phyloP scores from a whole-genome alignment of 2,888 invertebrate genomes.

The Ctena decussata region DNA sequence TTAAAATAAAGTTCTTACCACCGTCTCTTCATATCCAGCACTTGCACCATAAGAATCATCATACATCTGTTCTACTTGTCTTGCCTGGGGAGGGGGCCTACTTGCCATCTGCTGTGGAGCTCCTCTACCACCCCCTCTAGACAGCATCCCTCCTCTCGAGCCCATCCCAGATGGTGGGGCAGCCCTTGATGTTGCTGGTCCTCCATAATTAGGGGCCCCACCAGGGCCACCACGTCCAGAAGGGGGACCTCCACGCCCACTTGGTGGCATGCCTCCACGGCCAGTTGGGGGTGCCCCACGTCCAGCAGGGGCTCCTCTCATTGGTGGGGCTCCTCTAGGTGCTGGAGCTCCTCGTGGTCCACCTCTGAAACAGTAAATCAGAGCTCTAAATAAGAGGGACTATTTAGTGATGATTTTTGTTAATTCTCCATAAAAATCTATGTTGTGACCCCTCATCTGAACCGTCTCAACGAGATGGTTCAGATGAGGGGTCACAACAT shows the following conservation, averaged over 20 bases:
- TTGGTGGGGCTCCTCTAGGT: conserved; percentile 50
- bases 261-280: background rate
- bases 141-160: conserved; percentile 10
- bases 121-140: conserved; percentile 23
- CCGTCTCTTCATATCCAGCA: conserved; percentile 17
- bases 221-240: conserved; percentile 18
- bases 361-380: too few species aligned
- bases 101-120: conserved; percentile 6
- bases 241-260: background rate
- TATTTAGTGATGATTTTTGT: too few species aligned
- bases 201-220: conserved; percentile 26
- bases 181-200: conserved; percentile 39
- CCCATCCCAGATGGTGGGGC: background rate
- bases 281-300: conserved; percentile 24
- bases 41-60: conserved; percentile 69
- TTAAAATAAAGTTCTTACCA: too few species aligned
- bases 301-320: conserved; percentile 20
- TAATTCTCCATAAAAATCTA: too few species aligned
- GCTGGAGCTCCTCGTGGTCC: conserved; percentile 46
- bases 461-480: too few species aligned
- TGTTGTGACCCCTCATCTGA: too few species aligned
- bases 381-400: too few species aligned
- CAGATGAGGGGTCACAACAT: too few species aligned
- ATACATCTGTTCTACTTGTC: conserved; percentile 52
- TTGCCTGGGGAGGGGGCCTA: background rate